Conservation (phyloP, 2,888 invertebrate species). For the Diplazon laetatorius region DNA sequence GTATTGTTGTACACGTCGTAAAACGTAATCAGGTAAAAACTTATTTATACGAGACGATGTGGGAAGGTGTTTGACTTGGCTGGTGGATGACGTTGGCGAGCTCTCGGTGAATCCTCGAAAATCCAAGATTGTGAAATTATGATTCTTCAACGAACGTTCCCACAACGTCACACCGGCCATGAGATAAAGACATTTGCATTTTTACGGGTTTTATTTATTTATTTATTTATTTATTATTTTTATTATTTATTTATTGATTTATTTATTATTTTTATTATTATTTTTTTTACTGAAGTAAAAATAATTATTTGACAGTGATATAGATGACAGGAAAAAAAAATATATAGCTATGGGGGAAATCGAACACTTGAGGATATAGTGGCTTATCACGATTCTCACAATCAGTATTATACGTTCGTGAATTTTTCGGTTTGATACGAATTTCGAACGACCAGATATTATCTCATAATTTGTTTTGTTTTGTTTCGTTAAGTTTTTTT, state of each 20-base stretch:
- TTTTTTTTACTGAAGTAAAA: slow-evolving; percentile 46
- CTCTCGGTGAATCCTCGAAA: background rate
- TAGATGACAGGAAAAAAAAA: slow-evolving; percentile 7
- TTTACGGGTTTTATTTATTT: background rate
- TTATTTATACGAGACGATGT: slow-evolving; percentile 26
- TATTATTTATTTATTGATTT: too few species aligned
- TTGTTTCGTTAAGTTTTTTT: too few species aligned
- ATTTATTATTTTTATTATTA: too few species aligned
- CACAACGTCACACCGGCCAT: slow-evolving; percentile 29
- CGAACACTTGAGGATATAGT: slow-evolving; percentile 24
- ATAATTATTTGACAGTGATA: slow-evolving; percentile 59
- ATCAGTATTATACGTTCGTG: too few species aligned
- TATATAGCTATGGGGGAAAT: slow-evolving; percentile 1
- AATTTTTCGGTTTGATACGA: too few species aligned
- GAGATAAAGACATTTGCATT: slow-evolving; percentile 51
- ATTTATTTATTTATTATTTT: too few species aligned
- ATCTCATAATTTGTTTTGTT: too few species aligned
- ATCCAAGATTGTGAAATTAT: slow-evolving; percentile 8
- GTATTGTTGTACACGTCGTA: slow-evolving; percentile 24
- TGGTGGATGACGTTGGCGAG: slow-evolving; percentile 5
- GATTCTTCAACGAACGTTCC: slow-evolving; percentile 27
- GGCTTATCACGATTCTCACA: background rate
- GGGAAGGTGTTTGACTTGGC: slow-evolving; percentile 48
- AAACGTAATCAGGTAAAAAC: background rate
- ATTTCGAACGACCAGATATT: too few species aligned